phyloP scores from a whole-genome alignment of 2,797 vertebrate species.

The Tokudaia muenninki region DNA sequence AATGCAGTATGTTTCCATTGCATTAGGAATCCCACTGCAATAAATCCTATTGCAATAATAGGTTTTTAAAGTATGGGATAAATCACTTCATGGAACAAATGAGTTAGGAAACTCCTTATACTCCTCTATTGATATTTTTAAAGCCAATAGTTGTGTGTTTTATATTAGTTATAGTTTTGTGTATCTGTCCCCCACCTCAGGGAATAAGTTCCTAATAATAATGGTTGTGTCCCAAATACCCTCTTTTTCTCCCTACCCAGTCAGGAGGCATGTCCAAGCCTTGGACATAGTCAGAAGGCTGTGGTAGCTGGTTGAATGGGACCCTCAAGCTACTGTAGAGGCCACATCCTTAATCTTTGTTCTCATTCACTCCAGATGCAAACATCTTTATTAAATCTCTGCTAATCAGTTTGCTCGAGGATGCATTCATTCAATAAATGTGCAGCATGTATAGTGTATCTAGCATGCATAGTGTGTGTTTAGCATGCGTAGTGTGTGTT shows the following conservation, averaged over 20 bases:
- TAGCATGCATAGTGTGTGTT: no score
- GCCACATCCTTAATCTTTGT: background rate
- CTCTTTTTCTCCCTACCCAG: background rate
- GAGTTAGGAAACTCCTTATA: background rate
- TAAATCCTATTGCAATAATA: background rate
- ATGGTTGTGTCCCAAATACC: background rate
- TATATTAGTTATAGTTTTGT: background rate
- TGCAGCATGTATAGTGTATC: background rate
- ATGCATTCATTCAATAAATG: background rate
- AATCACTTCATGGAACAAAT: background rate
- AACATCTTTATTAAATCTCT: background rate
- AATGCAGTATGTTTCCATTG: background rate
- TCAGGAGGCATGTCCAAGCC: background rate
- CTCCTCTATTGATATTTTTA: background rate
- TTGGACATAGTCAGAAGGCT: background rate
- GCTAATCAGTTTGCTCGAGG: background rate
- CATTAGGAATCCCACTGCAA: background rate
- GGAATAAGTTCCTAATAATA: background rate
- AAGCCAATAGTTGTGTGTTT: background rate
- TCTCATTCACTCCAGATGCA: background rate
- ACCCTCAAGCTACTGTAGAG: background rate
- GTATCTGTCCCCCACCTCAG: background rate
- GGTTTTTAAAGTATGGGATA: background rate
- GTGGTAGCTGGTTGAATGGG: background rate
- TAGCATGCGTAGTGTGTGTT: no score